Evolutionary conservation across 2,888 invertebrate genomes (phyloP), one percentile per base, ranked within the genome.

Genomic region (Hyppa rectilinea): DNA sequence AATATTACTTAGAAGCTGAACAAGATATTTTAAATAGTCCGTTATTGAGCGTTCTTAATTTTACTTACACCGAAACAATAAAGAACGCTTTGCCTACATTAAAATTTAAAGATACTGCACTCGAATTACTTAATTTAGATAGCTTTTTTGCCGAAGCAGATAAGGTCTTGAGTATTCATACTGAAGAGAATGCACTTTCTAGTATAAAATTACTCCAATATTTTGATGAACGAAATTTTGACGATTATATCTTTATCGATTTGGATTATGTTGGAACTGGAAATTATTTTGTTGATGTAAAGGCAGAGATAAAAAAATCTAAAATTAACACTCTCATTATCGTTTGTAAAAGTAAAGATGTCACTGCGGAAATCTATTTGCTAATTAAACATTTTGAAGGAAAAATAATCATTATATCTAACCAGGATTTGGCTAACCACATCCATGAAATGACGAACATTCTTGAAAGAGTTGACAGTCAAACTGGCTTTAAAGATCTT

Each of bases 181-280:
- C 82, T 20, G n/a, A 64, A 60, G 69, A 80, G 34, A 65, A 60
- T 52, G 40, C 38, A 14, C 69, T 82, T 6, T 56, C 80, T 29
- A 67, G 69, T 66, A 49, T 70, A 2, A 82, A 82, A 61, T 53
- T 82, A 60, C 59, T 70, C 1, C 80, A 80, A 40, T 80, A 65
- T 64, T 75, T 79, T 47, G 23, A 70, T n/a, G 40, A 49, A 43
- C n/a, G 62, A 2, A 49, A 70, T 38, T 26, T 40, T 3, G 47
- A 40, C 1, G 53, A 67, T 52, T 75, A 60, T 12, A 62, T 50
- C 0, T 73, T 71, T n/a, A 40, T 82, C 20, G 72, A 82, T 71
- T 59, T 82, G 43, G 72, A 75, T 71, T 64, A 66, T 31, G 40
- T 69, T 14, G 40, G 23, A 7, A 31, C 2, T 26, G 50, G 63